phyloP scores from a whole-genome alignment of 2,797 vertebrate species.

The Trachurus trachurus region DNA sequence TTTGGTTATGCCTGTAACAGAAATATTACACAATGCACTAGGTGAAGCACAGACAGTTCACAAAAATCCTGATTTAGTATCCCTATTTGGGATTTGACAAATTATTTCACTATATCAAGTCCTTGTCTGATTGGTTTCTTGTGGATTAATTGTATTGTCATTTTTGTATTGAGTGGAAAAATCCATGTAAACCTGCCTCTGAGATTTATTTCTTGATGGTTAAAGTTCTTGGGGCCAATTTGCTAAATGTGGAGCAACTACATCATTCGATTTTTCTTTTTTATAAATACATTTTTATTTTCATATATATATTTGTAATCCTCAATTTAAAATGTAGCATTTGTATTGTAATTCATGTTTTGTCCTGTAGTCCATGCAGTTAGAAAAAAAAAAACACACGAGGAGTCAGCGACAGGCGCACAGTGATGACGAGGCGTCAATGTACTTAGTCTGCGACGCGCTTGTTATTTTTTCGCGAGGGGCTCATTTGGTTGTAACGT shows the following conservation, averaged over 20 bases:
- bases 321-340: neutral
- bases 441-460: conserved; percentile 44
- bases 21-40: neutral
- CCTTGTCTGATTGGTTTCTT: neutral
- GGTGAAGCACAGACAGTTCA: neutral
- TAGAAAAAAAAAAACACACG: neutral
- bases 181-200: neutral
- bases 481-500: conserved; percentile 7
- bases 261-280: neutral
- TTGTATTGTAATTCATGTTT: neutral
- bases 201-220: neutral
- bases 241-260: neutral
- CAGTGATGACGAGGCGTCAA: conserved; percentile 55
- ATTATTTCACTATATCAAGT: neutral
- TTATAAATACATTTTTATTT: too few relatives aligned
- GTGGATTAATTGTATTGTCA: neutral
- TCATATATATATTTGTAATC: too few relatives aligned
- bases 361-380: neutral
- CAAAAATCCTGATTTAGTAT: neutral
- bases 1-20: neutral
- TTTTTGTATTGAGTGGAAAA: neutral
- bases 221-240: neutral
- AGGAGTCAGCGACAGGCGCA: conserved; percentile 22
- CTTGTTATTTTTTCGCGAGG: conserved; percentile 38
- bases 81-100: neutral